Evolutionary conservation across 2,113 vertebrate species (phyloP), one percentile per base, ranked within the genome.

Genomic region (Xenopus borealis): DNA sequence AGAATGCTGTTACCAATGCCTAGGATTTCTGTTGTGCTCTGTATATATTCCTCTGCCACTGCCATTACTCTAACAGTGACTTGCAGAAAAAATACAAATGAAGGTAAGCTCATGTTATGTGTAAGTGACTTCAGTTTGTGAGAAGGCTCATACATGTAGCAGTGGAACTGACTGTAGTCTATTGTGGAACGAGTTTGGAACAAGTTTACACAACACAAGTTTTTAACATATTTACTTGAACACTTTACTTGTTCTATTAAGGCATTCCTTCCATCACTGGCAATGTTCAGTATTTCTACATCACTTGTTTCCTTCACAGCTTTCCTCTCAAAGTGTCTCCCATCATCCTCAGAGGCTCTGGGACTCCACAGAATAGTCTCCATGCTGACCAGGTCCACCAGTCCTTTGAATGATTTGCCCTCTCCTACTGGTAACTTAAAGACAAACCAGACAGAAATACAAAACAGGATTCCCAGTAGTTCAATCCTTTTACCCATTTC

Each of bases 171-270:
- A 40, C 33, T 40, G 33, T 40, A 7, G 33, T 40, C 23, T 27
- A 27, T 27, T 27, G 23, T 27, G 23, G 3, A 27, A 27, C 23
- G 3, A 27, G 33, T 40, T 40, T n/a, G n/a, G n/a, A n/a, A n/a
- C n/a, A n/a, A n/a, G n/a, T n/a, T n/a, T n/a, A n/a, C n/a, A n/a
- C n/a, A n/a, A 40, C 33, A 40, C 5, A 7, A 55, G 53, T 8
- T 55, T 55, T 55, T 18, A 55, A 55, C 80, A 12, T 71, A 87
- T 88, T 90, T 90, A 88, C 85, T 90, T 90, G 81, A 86, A 78
- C 85, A 88, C 84, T 89, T 90, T 88, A 98, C 97, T 94, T 99
- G 95, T 88, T 99, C 97, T 81, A 99, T 94, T 82, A 99, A 88
- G 69, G 86, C 79, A 71, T 83, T 85, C 84, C 97, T 91, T 79